Evolutionary conservation across 2,113 vertebrate species (phyloP).

Genomic region (Sander vitreus): DNA sequence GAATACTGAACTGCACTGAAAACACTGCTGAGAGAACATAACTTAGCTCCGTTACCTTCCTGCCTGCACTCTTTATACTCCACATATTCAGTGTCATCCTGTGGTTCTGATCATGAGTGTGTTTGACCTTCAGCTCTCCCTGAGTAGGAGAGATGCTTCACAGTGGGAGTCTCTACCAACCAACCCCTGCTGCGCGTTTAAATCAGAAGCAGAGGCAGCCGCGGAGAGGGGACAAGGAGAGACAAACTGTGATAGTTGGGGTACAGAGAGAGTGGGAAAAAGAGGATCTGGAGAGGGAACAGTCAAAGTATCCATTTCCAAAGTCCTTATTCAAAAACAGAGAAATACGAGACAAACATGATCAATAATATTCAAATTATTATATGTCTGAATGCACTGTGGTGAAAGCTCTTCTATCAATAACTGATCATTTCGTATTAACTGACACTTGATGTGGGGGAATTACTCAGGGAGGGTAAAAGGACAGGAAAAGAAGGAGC

Average conservation of each 20-base stretch:
- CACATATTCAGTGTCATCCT: conserved; percentile 62
- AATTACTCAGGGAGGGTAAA: conserved; percentile 64
- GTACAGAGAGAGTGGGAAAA: conserved; percentile 28
- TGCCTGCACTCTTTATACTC: conserved; percentile 45
- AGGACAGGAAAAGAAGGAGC: conserved; percentile 38
- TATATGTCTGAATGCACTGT: conserved; percentile 31
- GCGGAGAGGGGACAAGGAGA: conserved; percentile 34
- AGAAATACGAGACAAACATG: conserved; percentile 49
- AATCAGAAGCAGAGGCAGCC: conserved; percentile 76
- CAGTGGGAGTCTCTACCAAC: conserved; percentile 80
- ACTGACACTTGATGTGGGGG: conserved; percentile 72
- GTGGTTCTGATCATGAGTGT: conserved; percentile 74
- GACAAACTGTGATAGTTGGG: conserved; percentile 45
- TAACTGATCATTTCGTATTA: conserved; percentile 9
- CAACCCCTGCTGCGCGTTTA: conserved; percentile 80
- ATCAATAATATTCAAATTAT: conserved; percentile 28
- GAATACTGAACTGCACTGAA: conserved; percentile 8
- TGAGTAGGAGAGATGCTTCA: conserved; percentile 79
- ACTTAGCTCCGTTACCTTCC: conserved; percentile 33
- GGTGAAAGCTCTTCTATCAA: conserved; percentile 29
- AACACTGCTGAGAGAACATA: conserved; percentile 35
- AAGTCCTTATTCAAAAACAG: conserved; percentile 40
- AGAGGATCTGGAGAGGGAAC: conserved; percentile 42
- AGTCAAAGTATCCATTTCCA: conserved; percentile 62
- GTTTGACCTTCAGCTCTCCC: conserved; percentile 83